Conservation (phyloP, 2,888 invertebrate species). For the Lutraria lutraria region DNA sequence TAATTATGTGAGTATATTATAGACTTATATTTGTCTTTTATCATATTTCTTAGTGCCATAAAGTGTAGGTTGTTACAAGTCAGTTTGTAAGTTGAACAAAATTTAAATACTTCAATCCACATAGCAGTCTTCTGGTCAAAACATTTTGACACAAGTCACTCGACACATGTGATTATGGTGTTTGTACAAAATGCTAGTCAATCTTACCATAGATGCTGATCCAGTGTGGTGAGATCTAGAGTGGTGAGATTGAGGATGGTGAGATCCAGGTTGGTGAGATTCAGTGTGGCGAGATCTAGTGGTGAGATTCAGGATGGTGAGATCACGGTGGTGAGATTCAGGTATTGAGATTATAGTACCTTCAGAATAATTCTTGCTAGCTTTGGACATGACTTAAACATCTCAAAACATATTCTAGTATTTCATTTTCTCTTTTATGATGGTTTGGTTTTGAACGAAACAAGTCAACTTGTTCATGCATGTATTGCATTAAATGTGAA, state of each 20-base stretch:
- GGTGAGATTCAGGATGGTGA: no score
- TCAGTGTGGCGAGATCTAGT: no score
- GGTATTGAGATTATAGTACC: no score
- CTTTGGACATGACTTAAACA: no score
- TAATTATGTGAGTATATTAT: background rate
- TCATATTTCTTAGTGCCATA: conserved; percentile 33
- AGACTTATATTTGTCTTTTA: background rate
- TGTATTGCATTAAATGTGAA: no score
- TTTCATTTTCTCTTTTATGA: no score
- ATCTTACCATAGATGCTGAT: background rate
- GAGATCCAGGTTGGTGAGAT: no score
- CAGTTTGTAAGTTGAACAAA: background rate
- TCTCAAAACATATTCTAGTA: no score
- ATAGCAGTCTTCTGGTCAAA: background rate
- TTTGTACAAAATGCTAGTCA: background rate
- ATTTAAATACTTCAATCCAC: background rate
- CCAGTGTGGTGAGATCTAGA: background rate
- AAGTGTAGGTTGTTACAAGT: background rate
- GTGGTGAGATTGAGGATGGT: no score
- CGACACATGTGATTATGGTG: background rate
- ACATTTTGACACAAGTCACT: background rate
- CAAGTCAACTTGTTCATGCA: no score
- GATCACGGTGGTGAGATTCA: background rate
- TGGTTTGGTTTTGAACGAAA: no score
- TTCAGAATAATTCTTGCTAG: no score